Base-by-base conservation (phyloP, 2,797 vertebrate genomes). In the Mormyrus hasselquistii region DNA sequence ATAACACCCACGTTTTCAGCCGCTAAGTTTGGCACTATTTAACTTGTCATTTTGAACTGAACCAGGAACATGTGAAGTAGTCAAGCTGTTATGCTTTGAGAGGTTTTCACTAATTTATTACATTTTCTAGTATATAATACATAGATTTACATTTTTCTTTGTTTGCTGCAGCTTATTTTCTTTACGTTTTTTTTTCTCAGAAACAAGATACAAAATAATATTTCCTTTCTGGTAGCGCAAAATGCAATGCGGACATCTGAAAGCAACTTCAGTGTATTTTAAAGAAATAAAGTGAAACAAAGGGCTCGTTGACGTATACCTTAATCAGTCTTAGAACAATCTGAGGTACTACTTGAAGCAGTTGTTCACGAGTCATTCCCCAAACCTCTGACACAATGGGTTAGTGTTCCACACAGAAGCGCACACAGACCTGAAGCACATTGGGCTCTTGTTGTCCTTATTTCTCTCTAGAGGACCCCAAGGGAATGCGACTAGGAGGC, bases 401-500 rank as follows among this genome's bases (percentile, higher is more conserved):
- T 95, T 92, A 95, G 93, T 95, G 94, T 95, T 95, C 94, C 92
- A 94, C 91, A 92, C 93, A 90, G 92, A 92, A 47, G 41, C 34
- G 93, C 92, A 93, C 92, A 92, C 90, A 52, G 88, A 88, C 90
- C 91, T 9, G 14, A 62, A 65, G 94, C 91, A 94, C 93, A 94
- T 94, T 91, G 94, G 90, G 92, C 93, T 94, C 93, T 94, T 94
- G 92, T 93, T 94, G 95, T 95, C 96, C 95, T 95, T 92, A 91
- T 95, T 96, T 95, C 94, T 94, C 95, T 95, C 93, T 94, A 94
- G 94, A 93, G 92, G 94, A 96, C 96, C 97, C 98, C 96, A 94
- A 94, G 98, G 98, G 96, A 95, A 95, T 96, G 93, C 93, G 95
- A 95, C 95, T 94, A 96, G 96, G 97, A 98, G 97, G 97, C 96